These are phyloP conservation scores for Ophion costatus DNA, from an alignment of 2,888 invertebrate genomes.

Conservation along the genomic window DNA sequence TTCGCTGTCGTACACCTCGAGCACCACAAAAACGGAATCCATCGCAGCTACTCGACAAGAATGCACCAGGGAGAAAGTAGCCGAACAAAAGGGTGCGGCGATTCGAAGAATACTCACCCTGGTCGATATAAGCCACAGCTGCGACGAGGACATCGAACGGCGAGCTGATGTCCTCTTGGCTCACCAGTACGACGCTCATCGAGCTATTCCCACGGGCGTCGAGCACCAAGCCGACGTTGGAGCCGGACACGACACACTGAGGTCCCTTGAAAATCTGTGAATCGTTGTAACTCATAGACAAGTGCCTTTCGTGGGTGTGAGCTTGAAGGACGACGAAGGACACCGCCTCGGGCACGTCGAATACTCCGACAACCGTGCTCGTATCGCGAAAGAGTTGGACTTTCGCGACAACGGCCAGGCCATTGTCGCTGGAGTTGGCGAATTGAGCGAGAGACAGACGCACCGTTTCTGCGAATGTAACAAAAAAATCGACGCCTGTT, in stretches of 20 bases:
- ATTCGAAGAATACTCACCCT: slow-evolving; percentile 82
- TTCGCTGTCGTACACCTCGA: no score
- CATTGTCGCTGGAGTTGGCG: slow-evolving; percentile 54
- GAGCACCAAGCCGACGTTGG: slow-evolving; percentile 86
- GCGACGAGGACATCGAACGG: slow-evolving; percentile 84
- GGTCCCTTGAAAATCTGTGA: slow-evolving; percentile 69
- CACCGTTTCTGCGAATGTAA: background rate
- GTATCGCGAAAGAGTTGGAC: slow-evolving; percentile 71
- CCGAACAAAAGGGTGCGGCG: background rate
- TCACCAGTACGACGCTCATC: slow-evolving; percentile 83
- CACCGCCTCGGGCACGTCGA: slow-evolving; percentile 83
- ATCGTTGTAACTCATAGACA: slow-evolving; percentile 85
- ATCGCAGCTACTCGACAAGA: background rate
- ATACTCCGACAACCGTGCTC: slow-evolving; percentile 82
- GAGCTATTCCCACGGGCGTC: slow-evolving; percentile 70
- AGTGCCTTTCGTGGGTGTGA: slow-evolving; percentile 86
- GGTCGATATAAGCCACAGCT: slow-evolving; percentile 84
- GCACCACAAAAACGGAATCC: background rate
- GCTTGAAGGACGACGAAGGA: slow-evolving; percentile 88
- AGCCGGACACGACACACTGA: slow-evolving; percentile 84
- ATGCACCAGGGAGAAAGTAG: background rate
- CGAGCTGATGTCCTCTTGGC: slow-evolving; percentile 79
- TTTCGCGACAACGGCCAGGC: slow-evolving; percentile 74
- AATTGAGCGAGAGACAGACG: background rate
- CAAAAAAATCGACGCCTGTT: background rate